phyloP scores from a whole-genome alignment of 2,888 invertebrate genomes.

The Quadriops clusia region DNA sequence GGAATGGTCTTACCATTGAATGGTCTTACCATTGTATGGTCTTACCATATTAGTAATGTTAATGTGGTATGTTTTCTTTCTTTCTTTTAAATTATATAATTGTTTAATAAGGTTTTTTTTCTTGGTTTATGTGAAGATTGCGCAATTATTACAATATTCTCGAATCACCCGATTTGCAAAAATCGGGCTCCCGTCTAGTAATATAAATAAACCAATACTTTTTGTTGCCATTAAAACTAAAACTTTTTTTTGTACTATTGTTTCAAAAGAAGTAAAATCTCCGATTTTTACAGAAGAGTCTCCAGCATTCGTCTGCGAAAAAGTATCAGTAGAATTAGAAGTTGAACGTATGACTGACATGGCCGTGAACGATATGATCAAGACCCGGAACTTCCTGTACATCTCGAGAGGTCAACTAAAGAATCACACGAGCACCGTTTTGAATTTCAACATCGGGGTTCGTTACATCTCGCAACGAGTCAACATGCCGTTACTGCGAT shows the following conservation, averaged over 20 bases:
- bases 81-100: not conserved
- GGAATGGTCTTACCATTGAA: too few relatives aligned
- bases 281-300: conserved; percentile 54
- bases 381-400: conserved; percentile 73
- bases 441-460: conserved; percentile 70
- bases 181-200: too few relatives aligned
- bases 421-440: conserved; percentile 82
- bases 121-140: too few relatives aligned
- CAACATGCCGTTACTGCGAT: conserved; percentile 86
- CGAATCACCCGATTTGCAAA: too few relatives aligned
- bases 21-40: too few relatives aligned
- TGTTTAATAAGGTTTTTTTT: too few relatives aligned
- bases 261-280: conserved; percentile 27
- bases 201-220: too few relatives aligned
- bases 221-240: too few relatives aligned
- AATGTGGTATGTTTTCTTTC: too few relatives aligned
- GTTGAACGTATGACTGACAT: conserved; percentile 83
- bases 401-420: conserved; percentile 79
- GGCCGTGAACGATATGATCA: conserved; percentile 74
- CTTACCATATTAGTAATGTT: too few relatives aligned
- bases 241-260: conserved; percentile 1
- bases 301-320: conserved; percentile 86
- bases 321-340: conserved; percentile 80
- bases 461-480: conserved; percentile 90
- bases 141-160: too few relatives aligned